Base-by-base conservation (phyloP, 2,113 vertebrate species). In the Cynoglossus semilaevis region DNA sequence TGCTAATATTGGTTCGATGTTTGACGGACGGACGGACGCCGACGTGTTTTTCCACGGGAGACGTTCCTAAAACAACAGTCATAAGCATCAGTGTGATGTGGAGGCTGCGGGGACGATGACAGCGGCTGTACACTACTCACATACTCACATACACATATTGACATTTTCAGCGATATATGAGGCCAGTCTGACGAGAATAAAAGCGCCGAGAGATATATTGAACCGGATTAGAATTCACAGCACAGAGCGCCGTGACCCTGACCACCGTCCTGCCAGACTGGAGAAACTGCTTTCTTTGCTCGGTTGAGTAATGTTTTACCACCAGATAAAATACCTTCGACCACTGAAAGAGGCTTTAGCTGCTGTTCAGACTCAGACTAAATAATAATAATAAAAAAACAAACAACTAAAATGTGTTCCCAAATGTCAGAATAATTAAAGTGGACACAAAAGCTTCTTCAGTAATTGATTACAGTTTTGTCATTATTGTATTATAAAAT, bases 191-290 rank as follows among this genome's bases (percentile, higher is more conserved):
- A 46, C 22, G n/a, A 46, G 12, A 58, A 67, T 22, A 42, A 56
- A 41, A 56, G 29, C 10, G 9, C 0, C 0, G 3, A 17, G 7
- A 18, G 34, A 9, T 7, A 37, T 15, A 13, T 51, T 37, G 9
- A 7, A 41, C 53, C 45, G 60, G 51, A 72, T 77, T 59, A 72
- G 62, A 56, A 84, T 77, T 77, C 51, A 49, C 57, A 64, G 61
- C 70, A 51, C 64, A 61, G 36, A 15, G 36, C 51, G 40, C 63
- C 52, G 48, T 17, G 6, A 35, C 59, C 35, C 41, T 14, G 2
- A 69, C 63, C 46, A 58, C 62, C 72, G 17, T 44, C 52, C 44
- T 67, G 42, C 53, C 67, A 58, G 18, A 60, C 49, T 16, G 19
- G 36, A 42, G 15, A 74, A 76, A 67, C 44, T 54, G 56, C 2